Percentiles rank a stretch among this genome's conserved stretches.
These are phyloP conservation scores for Schlechtendalia chinensis DNA, from an alignment of 1,140 invertebrate genomes.

Conservation along the genomic window DNA sequence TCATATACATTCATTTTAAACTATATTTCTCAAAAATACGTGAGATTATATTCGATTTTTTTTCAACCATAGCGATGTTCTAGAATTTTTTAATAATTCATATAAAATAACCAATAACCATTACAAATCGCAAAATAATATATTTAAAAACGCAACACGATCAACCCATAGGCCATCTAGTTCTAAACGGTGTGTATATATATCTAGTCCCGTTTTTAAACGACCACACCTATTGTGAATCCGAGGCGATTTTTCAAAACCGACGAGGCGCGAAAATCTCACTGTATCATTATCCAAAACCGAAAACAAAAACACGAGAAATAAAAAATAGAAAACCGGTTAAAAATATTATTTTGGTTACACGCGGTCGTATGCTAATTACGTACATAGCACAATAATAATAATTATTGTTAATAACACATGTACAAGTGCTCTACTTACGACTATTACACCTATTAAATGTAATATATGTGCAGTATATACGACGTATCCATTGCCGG, in stretches of 20 bases:
- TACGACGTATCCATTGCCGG: neutral
- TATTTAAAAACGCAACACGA: no score
- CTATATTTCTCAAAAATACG: no score
- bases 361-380: conserved; percentile 3
- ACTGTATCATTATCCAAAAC: neutral
- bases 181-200: no score
- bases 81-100: no score
- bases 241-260: neutral
- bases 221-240: no score
- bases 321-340: conserved; percentile 5
- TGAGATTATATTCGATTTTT: no score
- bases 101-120: no score
- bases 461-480: neutral
- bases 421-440: neutral
- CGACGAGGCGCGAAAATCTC: neutral
- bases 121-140: no score
- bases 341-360: neutral
- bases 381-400: neutral
- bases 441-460: neutral
- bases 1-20: no score
- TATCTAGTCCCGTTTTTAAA: no score
- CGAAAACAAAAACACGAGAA: neutral
- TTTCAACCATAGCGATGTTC: no score
- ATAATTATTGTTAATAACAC: neutral
- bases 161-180: no score